Evolutionary conservation across 2,797 vertebrate genomes (phyloP).

Genomic region (Coracias cyanogaster): DNA sequence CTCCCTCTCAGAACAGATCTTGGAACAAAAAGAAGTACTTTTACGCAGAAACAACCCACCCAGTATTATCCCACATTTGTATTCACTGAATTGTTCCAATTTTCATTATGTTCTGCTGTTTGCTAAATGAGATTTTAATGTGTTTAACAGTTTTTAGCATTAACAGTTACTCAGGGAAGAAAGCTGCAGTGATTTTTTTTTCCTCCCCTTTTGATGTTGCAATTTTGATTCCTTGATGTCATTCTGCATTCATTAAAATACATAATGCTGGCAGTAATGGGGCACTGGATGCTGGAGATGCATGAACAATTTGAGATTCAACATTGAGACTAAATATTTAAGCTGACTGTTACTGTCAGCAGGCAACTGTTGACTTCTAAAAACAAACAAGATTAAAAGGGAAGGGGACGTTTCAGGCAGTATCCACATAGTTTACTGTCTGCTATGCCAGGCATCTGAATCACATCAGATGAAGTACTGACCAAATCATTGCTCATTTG

Average conservation of each 20-base stretch:
- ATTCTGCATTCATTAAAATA: slow-evolving; percentile 75
- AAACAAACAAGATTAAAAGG: slow-evolving; percentile 68
- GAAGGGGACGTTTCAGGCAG: slow-evolving; percentile 54
- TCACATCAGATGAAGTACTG: slow-evolving; percentile 4
- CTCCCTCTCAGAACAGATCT: slow-evolving; percentile 50
- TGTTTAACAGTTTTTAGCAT: slow-evolving; percentile 78
- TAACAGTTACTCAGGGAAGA: slow-evolving; percentile 72
- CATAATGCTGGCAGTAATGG: slow-evolving; percentile 67
- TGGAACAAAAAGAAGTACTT: slow-evolving; percentile 68
- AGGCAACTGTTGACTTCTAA: slow-evolving; percentile 66
- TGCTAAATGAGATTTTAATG: slow-evolving; percentile 83
- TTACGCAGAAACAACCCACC: slow-evolving; percentile 52
- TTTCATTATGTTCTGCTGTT: slow-evolving; percentile 81
- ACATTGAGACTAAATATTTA: slow-evolving; percentile 72
- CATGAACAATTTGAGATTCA: slow-evolving; percentile 59
- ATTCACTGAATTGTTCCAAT: slow-evolving; percentile 73
- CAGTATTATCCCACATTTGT: slow-evolving; percentile 74
- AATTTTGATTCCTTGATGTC: slow-evolving; percentile 68
- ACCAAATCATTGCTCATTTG: slow-evolving; percentile 28
- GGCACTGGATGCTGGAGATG: slow-evolving; percentile 51
- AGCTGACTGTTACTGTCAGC: slow-evolving; percentile 52
- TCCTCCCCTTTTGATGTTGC: slow-evolving; percentile 39
- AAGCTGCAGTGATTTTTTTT: slow-evolving; percentile 53
- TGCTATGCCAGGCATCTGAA: slow-evolving; percentile 37
- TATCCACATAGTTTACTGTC: slow-evolving; percentile 45